phyloP scores from a whole-genome alignment of 2,888 invertebrate genomes.

The Frankliniella fusca region DNA sequence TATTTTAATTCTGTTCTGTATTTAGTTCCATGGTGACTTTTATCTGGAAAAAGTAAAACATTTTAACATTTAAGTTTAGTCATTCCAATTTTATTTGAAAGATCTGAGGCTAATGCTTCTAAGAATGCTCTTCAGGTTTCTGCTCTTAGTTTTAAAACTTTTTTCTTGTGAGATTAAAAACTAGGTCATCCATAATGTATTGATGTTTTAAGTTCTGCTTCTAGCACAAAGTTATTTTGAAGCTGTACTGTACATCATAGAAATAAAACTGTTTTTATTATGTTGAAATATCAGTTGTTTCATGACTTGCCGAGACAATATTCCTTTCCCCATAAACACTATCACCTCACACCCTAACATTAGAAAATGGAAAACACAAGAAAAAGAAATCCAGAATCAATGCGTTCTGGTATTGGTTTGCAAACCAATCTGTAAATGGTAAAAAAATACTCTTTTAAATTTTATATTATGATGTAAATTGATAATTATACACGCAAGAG shows the following conservation, averaged over 20 bases:
- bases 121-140: neutral
- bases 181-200: too few species aligned
- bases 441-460: neutral
- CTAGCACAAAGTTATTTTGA: neutral
- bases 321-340: too few species aligned
- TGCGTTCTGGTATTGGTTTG: neutral
- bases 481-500: neutral
- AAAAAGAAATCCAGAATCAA: neutral
- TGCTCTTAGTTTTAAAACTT: neutral
- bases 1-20: conserved; percentile 7
- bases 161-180: neutral
- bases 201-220: too few species aligned
- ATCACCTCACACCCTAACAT: neutral
- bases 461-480: neutral
- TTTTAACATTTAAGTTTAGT: neutral
- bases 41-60: neutral
- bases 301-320: neutral
- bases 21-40: neutral
- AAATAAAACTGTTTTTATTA: neutral
- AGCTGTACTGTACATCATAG: neutral
- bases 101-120: neutral
- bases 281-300: neutral
- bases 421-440: neutral
- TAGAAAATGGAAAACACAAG: neutral
- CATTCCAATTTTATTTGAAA: neutral